Percentiles rank a stretch among this genome's conserved stretches.
Conservation (phyloP, 2,113 vertebrate genomes). For the Thalassoma bifasciatum region DNA sequence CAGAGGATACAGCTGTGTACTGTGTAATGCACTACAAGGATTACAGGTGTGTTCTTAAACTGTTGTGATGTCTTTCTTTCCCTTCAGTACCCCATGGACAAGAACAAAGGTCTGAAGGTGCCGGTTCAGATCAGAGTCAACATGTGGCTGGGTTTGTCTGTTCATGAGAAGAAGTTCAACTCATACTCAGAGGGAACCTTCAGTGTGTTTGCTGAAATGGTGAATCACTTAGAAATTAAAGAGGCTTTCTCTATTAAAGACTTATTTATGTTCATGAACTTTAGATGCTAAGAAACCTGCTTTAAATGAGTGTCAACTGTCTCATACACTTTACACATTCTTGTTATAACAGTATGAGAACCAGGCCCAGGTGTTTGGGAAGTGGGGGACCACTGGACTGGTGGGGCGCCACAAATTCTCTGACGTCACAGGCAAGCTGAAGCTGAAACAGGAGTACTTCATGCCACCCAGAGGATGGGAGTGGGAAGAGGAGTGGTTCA, state of each 20-base stretch:
- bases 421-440: conserved; percentile 96
- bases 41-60: too few species aligned
- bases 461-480: conserved; percentile 96
- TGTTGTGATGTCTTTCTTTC: neutral
- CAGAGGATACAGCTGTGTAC: too few species aligned
- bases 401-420: conserved; percentile 93
- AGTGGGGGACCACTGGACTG: conserved; percentile 96
- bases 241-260: neutral
- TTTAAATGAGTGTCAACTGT: neutral
- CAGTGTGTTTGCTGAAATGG: conserved; percentile 97
- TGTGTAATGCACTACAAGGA: too few species aligned
- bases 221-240: conserved; percentile 61
- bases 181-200: conserved; percentile 93
- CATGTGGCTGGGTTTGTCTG: conserved; percentile 94
- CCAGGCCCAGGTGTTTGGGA: conserved; percentile 93
- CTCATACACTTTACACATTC: neutral
- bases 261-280: neutral
- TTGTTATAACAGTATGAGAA: conserved; percentile 91
- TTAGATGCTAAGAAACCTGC: neutral
- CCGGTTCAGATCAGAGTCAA: conserved; percentile 90
- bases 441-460: conserved; percentile 95
- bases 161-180: conserved; percentile 95
- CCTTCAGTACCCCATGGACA: conserved; percentile 93
- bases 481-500: conserved; percentile 93
- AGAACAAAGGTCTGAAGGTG: conserved; percentile 87